These are phyloP conservation scores for Meteorus colon DNA, from an alignment of 2,888 invertebrate species.

Conservation along the genomic window DNA sequence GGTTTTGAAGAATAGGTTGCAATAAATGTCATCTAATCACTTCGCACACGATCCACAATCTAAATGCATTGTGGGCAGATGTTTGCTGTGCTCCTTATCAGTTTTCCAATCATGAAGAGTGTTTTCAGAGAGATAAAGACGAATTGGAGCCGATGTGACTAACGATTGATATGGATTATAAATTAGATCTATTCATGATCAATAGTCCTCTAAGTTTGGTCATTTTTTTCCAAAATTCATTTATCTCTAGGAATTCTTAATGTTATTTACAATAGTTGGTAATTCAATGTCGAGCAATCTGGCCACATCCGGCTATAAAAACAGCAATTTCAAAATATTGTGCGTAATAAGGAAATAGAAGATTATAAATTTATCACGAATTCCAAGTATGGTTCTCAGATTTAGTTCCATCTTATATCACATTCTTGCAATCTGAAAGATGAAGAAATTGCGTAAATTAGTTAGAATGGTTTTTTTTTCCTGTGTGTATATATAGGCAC, in stretches of 20 bases:
- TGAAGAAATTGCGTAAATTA: not conserved
- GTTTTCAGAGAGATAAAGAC: conserved; percentile 79
- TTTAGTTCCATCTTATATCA: conserved; percentile 35
- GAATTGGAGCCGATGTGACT: conserved; percentile 88
- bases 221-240: conserved; percentile 23
- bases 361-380: conserved; percentile 63
- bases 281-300: conserved; percentile 73
- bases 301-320: too few species aligned
- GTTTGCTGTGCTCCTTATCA: conserved; percentile 79
- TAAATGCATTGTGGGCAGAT: conserved; percentile 89
- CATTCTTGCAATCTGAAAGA: not conserved
- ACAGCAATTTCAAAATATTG: conserved; percentile 70
- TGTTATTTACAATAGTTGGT: conserved; percentile 49
- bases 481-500: not conserved
- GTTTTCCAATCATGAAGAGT: conserved; percentile 66
- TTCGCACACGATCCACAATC: conserved; percentile 81
- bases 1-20: conserved; percentile 81
- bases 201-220: not conserved
- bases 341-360: conserved; percentile 65
- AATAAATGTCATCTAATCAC: conserved; percentile 77
- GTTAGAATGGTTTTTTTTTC: not conserved
- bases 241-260: conserved; percentile 27
- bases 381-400: conserved; percentile 58
- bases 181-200: conserved; percentile 78
- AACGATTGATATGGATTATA: conserved; percentile 80